Evolutionary conservation across 2,113 vertebrate genomes (phyloP).

Genomic region (Arvicanthis niloticus): DNA sequence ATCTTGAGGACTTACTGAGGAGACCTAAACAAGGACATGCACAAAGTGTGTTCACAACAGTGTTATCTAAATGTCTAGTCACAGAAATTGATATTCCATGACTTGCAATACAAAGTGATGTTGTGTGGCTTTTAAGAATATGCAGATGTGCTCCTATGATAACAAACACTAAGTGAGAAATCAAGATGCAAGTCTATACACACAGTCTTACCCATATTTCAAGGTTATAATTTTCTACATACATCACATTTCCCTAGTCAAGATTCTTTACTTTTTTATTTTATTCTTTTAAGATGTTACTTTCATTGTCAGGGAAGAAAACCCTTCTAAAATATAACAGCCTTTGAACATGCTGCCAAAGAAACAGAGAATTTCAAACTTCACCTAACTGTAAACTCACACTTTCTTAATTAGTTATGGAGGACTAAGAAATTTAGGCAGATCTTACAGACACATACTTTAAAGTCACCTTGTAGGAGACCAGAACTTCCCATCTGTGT

Average conservation of each 20-base stretch:
- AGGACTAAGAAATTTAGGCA: conserved; percentile 27
- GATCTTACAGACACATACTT: background rate
- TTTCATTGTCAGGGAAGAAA: conserved; percentile 54
- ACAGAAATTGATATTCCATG: conserved; percentile 27
- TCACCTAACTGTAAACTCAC: background rate
- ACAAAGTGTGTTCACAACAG: background rate
- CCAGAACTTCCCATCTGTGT: background rate
- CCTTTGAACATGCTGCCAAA: background rate
- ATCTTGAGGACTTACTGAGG: background rate
- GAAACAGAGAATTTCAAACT: conserved; percentile 43
- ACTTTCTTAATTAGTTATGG: conserved; percentile 51
- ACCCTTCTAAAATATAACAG: background rate
- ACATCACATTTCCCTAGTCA: conserved; percentile 21
- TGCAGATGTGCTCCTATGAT: background rate
- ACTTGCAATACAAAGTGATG: background rate
- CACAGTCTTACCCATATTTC: background rate
- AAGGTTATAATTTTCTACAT: conserved; percentile 30
- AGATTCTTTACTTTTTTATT: conserved; percentile 1
- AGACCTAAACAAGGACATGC: conserved; percentile 15
- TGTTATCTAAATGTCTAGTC: conserved; percentile 24
- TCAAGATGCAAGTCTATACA: background rate
- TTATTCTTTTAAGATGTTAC: background rate
- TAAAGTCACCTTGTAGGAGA: background rate
- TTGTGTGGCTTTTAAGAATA: conserved; percentile 9
- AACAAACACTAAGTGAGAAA: conserved; percentile 42